A percentile compares a stretch with the other conserved stretches of the same genome.
phyloP scores from a whole-genome alignment of 2,888 invertebrate species.

The Polymixis flavicincta region DNA sequence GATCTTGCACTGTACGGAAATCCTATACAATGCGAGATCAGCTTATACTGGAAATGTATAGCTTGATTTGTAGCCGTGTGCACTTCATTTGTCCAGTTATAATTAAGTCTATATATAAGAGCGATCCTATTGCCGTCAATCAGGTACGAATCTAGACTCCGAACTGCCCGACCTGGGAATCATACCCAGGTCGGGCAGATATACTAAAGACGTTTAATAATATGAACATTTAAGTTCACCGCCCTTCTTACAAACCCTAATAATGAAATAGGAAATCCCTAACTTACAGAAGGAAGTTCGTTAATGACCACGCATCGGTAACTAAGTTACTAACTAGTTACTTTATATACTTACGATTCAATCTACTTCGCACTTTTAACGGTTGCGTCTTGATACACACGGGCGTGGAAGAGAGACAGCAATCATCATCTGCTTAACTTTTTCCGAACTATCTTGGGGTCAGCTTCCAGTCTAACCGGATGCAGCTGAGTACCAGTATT shows the following conservation, averaged over 20 bases:
- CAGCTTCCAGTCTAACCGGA: too few relatives aligned
- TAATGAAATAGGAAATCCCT: conserved; percentile 34
- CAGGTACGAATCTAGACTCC: background rate
- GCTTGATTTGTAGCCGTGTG: too few relatives aligned
- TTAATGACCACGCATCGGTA: conserved; percentile 53
- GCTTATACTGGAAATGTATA: too few relatives aligned
- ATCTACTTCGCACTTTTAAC: conserved; percentile 61
- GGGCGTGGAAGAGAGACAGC: background rate
- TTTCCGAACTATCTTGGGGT: too few relatives aligned
- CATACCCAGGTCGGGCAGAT: too few relatives aligned
- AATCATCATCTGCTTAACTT: background rate
- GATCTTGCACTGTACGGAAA: too few relatives aligned
- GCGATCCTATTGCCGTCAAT: background rate
- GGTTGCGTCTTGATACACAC: conserved; percentile 51
- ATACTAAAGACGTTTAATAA: background rate
- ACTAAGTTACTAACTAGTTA: conserved; percentile 55
- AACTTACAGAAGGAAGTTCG: conserved; percentile 48
- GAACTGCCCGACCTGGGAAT: background rate
- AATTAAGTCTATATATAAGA: background rate
- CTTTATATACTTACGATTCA: conserved; percentile 48
- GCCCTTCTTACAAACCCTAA: background rate
- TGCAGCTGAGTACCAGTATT: too few relatives aligned
- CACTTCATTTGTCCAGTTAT: background rate
- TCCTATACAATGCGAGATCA: too few relatives aligned
- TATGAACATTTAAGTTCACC: background rate